phyloP scores from a whole-genome alignment of 2,797 vertebrate species.

The Botia almorhae region DNA sequence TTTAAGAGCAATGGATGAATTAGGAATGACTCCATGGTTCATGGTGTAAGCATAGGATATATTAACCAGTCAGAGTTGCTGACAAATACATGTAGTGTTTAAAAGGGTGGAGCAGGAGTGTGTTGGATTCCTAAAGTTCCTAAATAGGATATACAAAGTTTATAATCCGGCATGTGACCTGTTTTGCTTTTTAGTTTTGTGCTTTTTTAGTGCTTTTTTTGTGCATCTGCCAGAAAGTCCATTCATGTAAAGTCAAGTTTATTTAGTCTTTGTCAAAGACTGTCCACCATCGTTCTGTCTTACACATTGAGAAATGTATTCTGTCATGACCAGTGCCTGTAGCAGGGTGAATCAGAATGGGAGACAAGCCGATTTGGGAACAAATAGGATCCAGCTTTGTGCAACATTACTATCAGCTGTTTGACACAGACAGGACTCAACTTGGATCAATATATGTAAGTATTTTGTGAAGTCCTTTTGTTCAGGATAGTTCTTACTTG shows the following conservation, averaged over 20 bases:
- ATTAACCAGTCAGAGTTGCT: conserved; percentile 9
- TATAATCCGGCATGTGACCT: background rate
- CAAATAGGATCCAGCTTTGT: conserved; percentile 99
- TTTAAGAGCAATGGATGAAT: background rate
- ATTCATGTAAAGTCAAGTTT: background rate
- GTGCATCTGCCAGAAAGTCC: background rate
- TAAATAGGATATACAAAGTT: background rate
- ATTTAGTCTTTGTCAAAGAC: background rate
- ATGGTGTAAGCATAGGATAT: conserved; percentile 13
- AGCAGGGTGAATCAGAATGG: conserved; percentile 93
- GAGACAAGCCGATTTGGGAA: conserved; percentile 97
- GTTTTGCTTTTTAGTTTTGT: background rate
- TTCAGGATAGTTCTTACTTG: conserved; percentile 12
- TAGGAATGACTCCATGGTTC: background rate
- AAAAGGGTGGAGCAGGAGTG: conserved; percentile 32
- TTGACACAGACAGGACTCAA: conserved; percentile 92
- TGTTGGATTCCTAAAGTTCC: conserved; percentile 12
- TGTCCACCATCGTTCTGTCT: background rate
- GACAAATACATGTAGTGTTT: background rate
- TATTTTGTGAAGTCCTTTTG: background rate
- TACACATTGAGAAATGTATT: conserved; percentile 18
- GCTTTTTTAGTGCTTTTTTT: background rate
- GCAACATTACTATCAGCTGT: conserved; percentile 96
- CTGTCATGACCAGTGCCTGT: conserved; percentile 76
- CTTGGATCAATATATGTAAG: conserved; percentile 98